A percentile compares a stretch with the other conserved stretches of the same genome.
Evolutionary conservation across 2,888 invertebrate genomes (phyloP).

Genomic region (Idaea biselata): DNA sequence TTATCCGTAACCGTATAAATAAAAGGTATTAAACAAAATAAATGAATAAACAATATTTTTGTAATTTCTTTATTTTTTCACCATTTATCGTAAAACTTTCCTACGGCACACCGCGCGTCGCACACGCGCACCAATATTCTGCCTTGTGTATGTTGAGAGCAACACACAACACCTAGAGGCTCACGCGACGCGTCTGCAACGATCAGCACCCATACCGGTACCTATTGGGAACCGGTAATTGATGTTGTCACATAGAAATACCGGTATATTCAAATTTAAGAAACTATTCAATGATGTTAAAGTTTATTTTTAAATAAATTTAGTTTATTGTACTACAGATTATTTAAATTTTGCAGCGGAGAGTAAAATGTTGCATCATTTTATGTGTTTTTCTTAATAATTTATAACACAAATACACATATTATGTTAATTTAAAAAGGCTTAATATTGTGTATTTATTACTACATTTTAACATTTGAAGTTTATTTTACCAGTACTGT

Average conservation of each 20-base stretch:
- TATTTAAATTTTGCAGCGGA: no score
- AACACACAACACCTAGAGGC: conserved; percentile 12
- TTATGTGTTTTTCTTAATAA: no score
- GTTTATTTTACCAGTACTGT: no score
- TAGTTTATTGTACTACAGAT: no score
- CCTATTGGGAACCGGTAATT: background rate
- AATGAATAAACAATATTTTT: conserved; percentile 45
- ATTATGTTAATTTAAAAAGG: no score
- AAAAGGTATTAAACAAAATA: background rate
- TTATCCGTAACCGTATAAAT: no score
- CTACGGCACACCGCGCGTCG: conserved; percentile 77
- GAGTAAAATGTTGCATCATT: no score
- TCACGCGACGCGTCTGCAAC: conserved; percentile 20
- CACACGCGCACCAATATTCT: conserved; percentile 75
- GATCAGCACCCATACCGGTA: background rate
- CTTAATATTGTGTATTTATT: no score
- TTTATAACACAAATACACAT: no score
- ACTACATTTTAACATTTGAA: no score
- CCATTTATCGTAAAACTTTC: conserved; percentile 81
- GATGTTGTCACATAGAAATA: conserved; percentile 15
- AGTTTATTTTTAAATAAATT: background rate
- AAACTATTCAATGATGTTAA: background rate
- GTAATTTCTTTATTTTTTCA: conserved; percentile 79
- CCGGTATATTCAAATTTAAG: conserved; percentile 24
- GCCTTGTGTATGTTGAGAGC: conserved; percentile 72